phyloP scores from a whole-genome alignment of 2,797 vertebrate species.

The Darevskia nairensis region DNA sequence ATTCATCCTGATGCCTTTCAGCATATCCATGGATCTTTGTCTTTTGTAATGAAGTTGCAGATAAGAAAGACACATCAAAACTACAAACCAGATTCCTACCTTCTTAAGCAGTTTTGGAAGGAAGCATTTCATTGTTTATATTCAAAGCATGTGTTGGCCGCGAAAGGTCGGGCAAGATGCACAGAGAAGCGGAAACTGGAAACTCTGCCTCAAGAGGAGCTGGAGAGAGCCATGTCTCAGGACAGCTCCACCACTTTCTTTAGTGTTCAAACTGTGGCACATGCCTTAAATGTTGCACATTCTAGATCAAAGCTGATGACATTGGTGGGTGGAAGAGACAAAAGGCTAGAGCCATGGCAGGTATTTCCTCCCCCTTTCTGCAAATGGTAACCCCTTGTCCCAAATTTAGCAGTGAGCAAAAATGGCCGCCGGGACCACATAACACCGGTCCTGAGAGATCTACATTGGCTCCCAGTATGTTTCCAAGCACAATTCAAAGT shows the following conservation, averaged over 20 bases:
- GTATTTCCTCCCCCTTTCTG: neutral
- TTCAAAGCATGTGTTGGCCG: neutral
- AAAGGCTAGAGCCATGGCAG: neutral
- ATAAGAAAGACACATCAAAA: neutral
- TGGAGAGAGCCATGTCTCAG: neutral
- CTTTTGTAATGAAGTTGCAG: neutral
- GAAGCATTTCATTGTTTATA: neutral
- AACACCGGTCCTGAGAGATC: too few relatives aligned
- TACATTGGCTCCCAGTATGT: too few relatives aligned
- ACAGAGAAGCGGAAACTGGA: neutral
- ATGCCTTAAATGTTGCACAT: neutral
- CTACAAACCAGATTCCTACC: neutral
- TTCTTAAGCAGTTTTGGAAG: neutral
- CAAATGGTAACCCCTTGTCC: neutral
- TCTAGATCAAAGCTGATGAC: neutral
- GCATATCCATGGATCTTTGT: neutral
- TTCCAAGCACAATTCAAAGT: too few relatives aligned
- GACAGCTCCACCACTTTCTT: neutral
- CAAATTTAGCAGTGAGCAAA: too few relatives aligned
- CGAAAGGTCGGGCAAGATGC: neutral
- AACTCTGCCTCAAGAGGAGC: neutral
- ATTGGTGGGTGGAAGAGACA: neutral
- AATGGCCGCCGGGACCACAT: too few relatives aligned
- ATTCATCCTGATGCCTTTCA: neutral
- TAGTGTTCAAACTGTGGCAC: neutral